These are phyloP conservation scores for Chaetophractus vellerosus DNA, from an alignment of 2,797 vertebrate species.

Conservation along the genomic window DNA sequence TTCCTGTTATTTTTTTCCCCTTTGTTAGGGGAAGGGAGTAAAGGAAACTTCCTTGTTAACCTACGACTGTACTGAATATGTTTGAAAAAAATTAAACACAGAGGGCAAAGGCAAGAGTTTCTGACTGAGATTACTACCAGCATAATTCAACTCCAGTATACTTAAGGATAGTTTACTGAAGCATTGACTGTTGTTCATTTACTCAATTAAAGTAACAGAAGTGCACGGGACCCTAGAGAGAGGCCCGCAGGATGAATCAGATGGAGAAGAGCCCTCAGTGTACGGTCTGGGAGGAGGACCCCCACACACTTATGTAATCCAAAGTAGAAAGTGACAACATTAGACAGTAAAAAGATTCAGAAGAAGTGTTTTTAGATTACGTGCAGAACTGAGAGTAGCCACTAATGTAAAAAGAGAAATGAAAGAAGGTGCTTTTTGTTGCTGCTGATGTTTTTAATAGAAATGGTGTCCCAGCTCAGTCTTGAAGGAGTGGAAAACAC, in stretches of 20 bases:
- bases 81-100: constrained; percentile 58
- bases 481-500: background rate
- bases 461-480: background rate
- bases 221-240: background rate
- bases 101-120: constrained; percentile 18
- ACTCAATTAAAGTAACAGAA: background rate
- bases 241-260: background rate
- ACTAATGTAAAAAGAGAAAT: background rate
- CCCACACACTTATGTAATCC: background rate
- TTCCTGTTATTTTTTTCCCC: constrained; percentile 83
- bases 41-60: constrained; percentile 80
- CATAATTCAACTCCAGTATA: background rate
- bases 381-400: background rate
- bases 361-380: background rate
- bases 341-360: background rate
- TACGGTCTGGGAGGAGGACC: background rate
- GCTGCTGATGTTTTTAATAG: background rate
- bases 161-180: background rate
- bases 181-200: background rate
- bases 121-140: background rate
- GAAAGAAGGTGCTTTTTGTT: background rate
- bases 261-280: background rate
- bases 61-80: constrained; percentile 48
- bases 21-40: constrained; percentile 76
- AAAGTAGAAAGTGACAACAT: background rate